Evolutionary conservation across 2,113 vertebrate genomes (phyloP).

Genomic region (Sebastes fasciatus): DNA sequence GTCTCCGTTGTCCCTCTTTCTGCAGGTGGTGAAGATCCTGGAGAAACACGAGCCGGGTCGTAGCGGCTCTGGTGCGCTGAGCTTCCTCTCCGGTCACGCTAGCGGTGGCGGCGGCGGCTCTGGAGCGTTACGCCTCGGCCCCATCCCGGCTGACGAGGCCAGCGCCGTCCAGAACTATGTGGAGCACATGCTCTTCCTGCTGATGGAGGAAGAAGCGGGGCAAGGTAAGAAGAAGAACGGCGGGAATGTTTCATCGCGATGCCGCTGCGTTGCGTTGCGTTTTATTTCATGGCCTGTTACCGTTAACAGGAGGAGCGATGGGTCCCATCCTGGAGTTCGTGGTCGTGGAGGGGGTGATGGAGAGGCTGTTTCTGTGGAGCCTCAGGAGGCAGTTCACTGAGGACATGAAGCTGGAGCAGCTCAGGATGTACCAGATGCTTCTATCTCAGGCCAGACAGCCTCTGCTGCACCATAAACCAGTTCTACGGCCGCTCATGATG

Average conservation of each 20-base stretch:
- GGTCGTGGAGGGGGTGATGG: conserved; percentile 97
- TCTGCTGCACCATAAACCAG: conserved; percentile 94
- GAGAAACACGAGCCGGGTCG: conserved; percentile 93
- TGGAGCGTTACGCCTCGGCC: conserved; percentile 65
- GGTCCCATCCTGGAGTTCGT: conserved; percentile 97
- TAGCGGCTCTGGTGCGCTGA: conserved; percentile 12
- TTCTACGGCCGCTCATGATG: conserved; percentile 97
- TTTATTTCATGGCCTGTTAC: neutral
- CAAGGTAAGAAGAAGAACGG: conserved; percentile 73
- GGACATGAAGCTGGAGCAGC: conserved; percentile 95
- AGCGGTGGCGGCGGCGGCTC: conserved; percentile 6
- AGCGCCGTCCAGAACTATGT: conserved; percentile 98
- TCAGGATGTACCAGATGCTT: conserved; percentile 95
- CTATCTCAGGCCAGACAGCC: conserved; percentile 92
- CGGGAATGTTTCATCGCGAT: too few species aligned
- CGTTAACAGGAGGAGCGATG: conserved; percentile 87
- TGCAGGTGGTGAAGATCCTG: conserved; percentile 93
- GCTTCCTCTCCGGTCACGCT: conserved; percentile 60
- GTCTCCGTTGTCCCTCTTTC: neutral
- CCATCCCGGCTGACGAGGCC: conserved; percentile 91
- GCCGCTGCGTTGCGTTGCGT: accelerated
- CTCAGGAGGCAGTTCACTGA: conserved; percentile 93
- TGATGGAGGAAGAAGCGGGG: conserved; percentile 93
- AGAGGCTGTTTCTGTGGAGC: conserved; percentile 97
- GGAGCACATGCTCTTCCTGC: conserved; percentile 96